These are phyloP conservation scores for Brachycybe producta DNA, from an alignment of 2,888 invertebrate species.

Conservation along the genomic window DNA sequence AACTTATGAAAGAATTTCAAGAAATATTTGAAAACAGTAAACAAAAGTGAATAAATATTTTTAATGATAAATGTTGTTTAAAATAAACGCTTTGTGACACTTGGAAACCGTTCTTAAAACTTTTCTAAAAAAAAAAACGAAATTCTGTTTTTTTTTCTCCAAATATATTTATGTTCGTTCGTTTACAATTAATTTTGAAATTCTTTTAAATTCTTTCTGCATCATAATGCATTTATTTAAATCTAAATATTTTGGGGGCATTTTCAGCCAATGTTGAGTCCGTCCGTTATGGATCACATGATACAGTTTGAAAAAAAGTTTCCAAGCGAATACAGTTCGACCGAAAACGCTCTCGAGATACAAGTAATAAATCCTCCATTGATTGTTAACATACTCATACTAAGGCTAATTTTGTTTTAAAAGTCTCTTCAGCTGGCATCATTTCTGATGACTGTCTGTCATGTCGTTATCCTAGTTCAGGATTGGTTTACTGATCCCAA, in stretches of 20 bases:
- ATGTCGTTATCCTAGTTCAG: constrained; percentile 73
- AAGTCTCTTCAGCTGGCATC: constrained; percentile 66
- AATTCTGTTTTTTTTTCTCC: too few relatives aligned
- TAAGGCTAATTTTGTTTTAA: constrained; percentile 29
- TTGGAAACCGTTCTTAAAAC: too few relatives aligned
- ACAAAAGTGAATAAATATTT: too few relatives aligned
- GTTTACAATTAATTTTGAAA: constrained; percentile 12
- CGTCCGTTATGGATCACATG: constrained; percentile 22
- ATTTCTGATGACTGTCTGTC: constrained; percentile 76
- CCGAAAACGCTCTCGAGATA: constrained; percentile 20
- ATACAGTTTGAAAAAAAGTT: constrained; percentile 21
- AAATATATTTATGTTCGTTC: too few relatives aligned
- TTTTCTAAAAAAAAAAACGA: too few relatives aligned
- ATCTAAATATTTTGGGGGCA: too few relatives aligned
- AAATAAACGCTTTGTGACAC: too few relatives aligned
- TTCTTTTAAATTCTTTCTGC: not conserved
- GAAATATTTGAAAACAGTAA: too few relatives aligned
- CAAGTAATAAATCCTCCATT: constrained; percentile 10
- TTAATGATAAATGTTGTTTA: too few relatives aligned
- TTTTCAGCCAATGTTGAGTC: constrained; percentile 20
- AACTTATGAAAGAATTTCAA: too few relatives aligned
- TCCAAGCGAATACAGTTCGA: constrained; percentile 19
- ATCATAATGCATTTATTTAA: too few relatives aligned
- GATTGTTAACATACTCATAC: not conserved
- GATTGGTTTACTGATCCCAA: constrained; percentile 82